Conservation (phyloP, 2,797 vertebrate species). For the Heteromormyrus szaboi region DNA sequence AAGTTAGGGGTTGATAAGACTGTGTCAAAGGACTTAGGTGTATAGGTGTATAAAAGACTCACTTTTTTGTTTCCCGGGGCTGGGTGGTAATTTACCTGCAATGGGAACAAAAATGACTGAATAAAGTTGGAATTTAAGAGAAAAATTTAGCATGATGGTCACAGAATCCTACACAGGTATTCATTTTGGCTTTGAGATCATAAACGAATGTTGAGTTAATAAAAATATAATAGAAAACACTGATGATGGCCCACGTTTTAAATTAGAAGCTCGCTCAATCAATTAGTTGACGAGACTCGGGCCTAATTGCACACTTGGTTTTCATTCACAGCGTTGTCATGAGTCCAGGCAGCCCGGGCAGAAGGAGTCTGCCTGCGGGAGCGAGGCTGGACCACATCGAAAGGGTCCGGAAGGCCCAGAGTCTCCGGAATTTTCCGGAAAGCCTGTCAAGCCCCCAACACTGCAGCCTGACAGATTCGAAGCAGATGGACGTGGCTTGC, state of each 20-base stretch:
- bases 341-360: neutral
- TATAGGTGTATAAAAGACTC: slow-evolving; percentile 34
- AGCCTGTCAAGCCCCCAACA: neutral
- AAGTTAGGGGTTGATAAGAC: slow-evolving; percentile 20
- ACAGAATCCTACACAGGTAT: neutral
- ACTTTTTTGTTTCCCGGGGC: slow-evolving; percentile 46
- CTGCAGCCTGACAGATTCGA: neutral
- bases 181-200: neutral
- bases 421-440: slow-evolving; percentile 7
- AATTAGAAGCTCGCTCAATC: neutral
- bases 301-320: neutral
- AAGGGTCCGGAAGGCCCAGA: neutral
- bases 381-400: neutral
- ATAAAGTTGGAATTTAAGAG: neutral
- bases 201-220: neutral
- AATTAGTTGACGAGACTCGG: neutral
- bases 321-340: neutral
- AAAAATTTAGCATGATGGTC: neutral
- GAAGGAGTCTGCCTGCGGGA: neutral
- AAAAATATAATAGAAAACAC: neutral
- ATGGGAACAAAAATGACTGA: neutral
- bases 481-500: neutral
- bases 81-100: slow-evolving; percentile 49
- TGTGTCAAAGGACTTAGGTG: neutral
- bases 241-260: neutral